Conservation (phyloP, 2,888 invertebrate species). For the Pyrrhopygopsis socrates region DNA sequence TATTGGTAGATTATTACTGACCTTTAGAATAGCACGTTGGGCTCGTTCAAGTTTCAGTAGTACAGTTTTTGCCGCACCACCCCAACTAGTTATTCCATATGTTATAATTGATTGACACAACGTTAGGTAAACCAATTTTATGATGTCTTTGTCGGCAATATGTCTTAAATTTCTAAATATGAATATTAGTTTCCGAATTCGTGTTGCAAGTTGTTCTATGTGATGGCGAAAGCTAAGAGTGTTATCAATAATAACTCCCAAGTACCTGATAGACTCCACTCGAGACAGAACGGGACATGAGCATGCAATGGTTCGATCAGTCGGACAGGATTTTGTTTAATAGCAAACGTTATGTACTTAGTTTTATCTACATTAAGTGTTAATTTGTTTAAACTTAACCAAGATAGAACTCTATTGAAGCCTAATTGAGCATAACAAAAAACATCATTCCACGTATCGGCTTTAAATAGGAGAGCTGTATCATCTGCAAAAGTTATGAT, state of each 20-base stretch:
- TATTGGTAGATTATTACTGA: too few relatives aligned
- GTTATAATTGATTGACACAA: neutral
- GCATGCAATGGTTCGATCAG: neutral
- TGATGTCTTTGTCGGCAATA: neutral
- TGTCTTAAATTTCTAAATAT: neutral
- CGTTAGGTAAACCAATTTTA: neutral
- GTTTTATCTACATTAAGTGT: neutral
- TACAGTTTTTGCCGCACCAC: neutral
- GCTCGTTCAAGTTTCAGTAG: neutral
- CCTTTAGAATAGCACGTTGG: neutral
- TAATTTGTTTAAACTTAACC: neutral
- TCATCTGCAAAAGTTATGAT: neutral
- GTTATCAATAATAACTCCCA: neutral
- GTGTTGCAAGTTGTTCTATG: neutral
- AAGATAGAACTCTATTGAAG: neutral
- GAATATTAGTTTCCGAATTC: neutral
- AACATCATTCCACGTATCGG: neutral
- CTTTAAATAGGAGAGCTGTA: neutral
- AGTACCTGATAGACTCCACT: neutral
- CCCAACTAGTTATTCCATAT: neutral
- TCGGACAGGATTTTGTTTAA: too few relatives aligned
- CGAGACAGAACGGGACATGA: neutral
- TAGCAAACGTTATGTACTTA: neutral
- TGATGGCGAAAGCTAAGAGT: neutral
- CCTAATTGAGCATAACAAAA: neutral